These are phyloP conservation scores for Stylophora pistillata DNA, from an alignment of 64 coral and sea anemone species.

Conservation along the genomic window DNA sequence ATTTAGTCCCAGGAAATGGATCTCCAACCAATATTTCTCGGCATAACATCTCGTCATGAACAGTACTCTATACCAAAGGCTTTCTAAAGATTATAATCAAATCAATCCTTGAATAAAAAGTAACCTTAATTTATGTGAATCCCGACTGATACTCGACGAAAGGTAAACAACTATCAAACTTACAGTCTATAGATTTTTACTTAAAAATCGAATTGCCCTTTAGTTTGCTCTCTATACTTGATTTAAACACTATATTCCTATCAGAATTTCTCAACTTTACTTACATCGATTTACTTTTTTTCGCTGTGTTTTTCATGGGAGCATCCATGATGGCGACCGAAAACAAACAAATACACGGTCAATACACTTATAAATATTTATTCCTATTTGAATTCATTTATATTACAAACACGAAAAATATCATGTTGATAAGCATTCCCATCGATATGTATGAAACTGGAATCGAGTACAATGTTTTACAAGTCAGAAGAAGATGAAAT, in stretches of 20 bases:
- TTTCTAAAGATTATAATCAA: too few relatives aligned
- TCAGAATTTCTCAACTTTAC: conserved; percentile 44
- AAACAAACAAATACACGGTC: too few relatives aligned
- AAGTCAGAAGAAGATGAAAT: not conserved
- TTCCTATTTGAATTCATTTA: not conserved
- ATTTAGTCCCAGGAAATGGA: conserved; percentile 15
- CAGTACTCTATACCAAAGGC: too few relatives aligned
- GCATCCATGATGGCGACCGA: too few relatives aligned
- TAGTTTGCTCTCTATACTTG: too few relatives aligned
- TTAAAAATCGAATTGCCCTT: too few relatives aligned
- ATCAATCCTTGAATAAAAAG: too few relatives aligned
- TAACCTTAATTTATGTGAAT: too few relatives aligned
- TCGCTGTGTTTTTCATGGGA: conserved; percentile 22
- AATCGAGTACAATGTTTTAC: not conserved
- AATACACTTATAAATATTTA: conserved; percentile 30
- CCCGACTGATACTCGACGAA: too few relatives aligned
- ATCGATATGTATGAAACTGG: not conserved
- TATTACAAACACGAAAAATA: not conserved
- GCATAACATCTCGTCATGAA: conserved; percentile 9
- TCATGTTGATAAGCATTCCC: not conserved
- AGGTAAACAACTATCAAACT: too few relatives aligned
- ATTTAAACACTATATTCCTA: conserved; percentile 39
- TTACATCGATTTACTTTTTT: conserved; percentile 40
- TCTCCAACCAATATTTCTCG: not conserved
- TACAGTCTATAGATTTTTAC: too few relatives aligned